phyloP scores from a whole-genome alignment of 2,113 vertebrate species.

The Cyprinus carpio region DNA sequence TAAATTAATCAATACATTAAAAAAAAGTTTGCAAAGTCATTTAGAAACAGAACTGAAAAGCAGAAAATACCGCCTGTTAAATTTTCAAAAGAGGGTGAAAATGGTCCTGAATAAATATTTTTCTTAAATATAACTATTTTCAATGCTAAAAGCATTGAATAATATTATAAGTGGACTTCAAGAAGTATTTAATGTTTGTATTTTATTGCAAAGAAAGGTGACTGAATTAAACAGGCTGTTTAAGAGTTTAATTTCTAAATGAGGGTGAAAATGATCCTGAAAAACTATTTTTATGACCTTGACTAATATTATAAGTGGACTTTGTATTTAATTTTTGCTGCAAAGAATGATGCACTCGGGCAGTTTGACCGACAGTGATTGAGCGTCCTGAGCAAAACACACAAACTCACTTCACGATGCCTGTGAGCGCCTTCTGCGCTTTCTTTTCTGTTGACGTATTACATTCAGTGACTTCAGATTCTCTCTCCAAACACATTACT shows the following conservation, averaged over 20 bases:
- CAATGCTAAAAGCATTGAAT: background rate
- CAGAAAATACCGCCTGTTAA: background rate
- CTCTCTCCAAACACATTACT: background rate
- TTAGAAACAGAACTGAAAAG: background rate
- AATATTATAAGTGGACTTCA: too few species aligned
- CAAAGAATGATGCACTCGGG: too few species aligned
- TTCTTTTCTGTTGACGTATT: slow-evolving; percentile 33
- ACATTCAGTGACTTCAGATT: background rate
- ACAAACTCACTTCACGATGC: slow-evolving; percentile 73
- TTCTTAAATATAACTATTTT: too few species aligned
- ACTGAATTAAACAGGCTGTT: too few species aligned
- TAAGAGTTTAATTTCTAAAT: too few species aligned
- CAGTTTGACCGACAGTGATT: too few species aligned
- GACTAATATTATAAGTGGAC: too few species aligned
- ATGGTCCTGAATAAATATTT: background rate
- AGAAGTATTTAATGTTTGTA: too few species aligned
- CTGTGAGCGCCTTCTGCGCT: slow-evolving; percentile 53
- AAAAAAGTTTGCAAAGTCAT: background rate
- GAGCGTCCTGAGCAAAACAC: too few species aligned
- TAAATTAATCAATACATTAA: background rate
- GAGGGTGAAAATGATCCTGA: background rate
- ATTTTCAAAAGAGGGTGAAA: background rate
- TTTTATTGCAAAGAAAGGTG: too few species aligned
- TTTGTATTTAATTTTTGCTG: too few species aligned
- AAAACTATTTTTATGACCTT: background rate